phyloP scores from a whole-genome alignment of 1,140 invertebrate species.

The Drosophila nannoptera region DNA sequence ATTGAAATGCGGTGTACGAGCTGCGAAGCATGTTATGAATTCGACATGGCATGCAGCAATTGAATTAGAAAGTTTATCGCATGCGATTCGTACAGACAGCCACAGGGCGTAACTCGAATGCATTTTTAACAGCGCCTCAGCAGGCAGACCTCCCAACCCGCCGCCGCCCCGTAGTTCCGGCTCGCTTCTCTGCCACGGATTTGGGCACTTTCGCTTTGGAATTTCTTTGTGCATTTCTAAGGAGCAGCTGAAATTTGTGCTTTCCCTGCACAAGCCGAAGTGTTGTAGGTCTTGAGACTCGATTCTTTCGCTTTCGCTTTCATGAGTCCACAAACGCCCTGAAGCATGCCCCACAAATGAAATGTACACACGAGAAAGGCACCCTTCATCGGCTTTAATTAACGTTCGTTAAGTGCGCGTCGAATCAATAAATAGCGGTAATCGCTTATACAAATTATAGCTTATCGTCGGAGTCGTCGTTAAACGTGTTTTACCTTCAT shows the following conservation, averaged over 20 bases:
- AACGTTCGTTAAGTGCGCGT: conserved; percentile 46
- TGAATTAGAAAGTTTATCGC: conserved; percentile 68
- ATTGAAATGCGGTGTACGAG: conserved; percentile 25
- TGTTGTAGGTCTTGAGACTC: conserved; percentile 15
- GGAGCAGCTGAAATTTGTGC: conserved; percentile 37
- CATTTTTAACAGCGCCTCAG: conserved; percentile 50
- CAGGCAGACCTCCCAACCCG: neutral
- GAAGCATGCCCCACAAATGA: conserved; percentile 18
- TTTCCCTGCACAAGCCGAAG: conserved; percentile 32
- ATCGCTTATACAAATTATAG: conserved; percentile 34
- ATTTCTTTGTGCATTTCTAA: conserved; percentile 66
- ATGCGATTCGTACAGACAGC: conserved; percentile 41
- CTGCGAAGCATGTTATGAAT: conserved; percentile 39
- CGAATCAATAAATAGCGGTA: conserved; percentile 42
- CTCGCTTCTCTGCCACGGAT: conserved; percentile 13
- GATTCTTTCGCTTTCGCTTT: neutral
- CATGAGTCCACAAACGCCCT: neutral
- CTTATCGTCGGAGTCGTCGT: conserved; percentile 19
- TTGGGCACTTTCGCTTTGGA: conserved; percentile 24
- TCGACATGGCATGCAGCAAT: conserved; percentile 55
- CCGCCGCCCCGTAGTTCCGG: conserved; percentile 4
- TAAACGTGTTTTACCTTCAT: conserved; percentile 28
- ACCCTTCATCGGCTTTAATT: conserved; percentile 34
- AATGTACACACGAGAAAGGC: neutral
- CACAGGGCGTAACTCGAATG: conserved; percentile 45